These are phyloP conservation scores for Hyposmocoma kahamanoa DNA, from an alignment of 1,140 invertebrate genomes.

Conservation along the genomic window DNA sequence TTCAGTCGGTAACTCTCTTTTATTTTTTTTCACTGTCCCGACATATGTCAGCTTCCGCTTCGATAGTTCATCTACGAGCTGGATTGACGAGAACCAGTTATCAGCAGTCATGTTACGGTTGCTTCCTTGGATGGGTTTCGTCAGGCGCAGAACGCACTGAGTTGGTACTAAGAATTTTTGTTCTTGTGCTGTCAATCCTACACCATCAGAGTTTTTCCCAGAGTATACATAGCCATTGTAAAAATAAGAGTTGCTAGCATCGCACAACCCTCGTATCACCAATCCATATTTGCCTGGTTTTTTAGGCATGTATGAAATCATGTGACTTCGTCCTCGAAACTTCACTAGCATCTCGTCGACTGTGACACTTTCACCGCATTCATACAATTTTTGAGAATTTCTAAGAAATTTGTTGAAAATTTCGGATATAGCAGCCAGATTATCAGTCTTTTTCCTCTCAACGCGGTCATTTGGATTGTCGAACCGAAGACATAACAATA, in stretches of 20 bases:
- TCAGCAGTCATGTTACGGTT: conserved; percentile 26
- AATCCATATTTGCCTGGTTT: too few relatives aligned
- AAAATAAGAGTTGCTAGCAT: too few relatives aligned
- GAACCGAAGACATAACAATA: conserved; percentile 18
- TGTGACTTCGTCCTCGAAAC: conserved; percentile 22
- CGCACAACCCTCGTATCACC: too few relatives aligned
- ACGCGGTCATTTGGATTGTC: conserved; percentile 21
- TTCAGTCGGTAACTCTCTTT: conserved; percentile 28
- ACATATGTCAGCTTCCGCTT: conserved; percentile 30
- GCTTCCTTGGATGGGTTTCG: conserved; percentile 12
- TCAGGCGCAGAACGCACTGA: conserved; percentile 30
- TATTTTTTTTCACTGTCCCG: conserved; percentile 42
- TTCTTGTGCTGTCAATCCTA: conserved; percentile 16
- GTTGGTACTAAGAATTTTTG: conserved; percentile 21
- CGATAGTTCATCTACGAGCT: conserved; percentile 16
- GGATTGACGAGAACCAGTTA: conserved; percentile 24
- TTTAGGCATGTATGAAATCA: conserved; percentile 24
- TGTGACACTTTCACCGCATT: conserved; percentile 16
- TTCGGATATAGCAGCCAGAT: conserved; percentile 29
- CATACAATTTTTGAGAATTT: conserved; percentile 35
- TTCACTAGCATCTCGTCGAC: conserved; percentile 53
- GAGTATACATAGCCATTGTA: too few relatives aligned
- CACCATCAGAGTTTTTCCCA: conserved; percentile 20
- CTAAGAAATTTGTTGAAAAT: conserved; percentile 46
- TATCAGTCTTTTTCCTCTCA: conserved; percentile 17